These are phyloP conservation scores for Macrostomum lignano DNA, from an alignment of 1,140 invertebrate genomes.

Conservation along the genomic window DNA sequence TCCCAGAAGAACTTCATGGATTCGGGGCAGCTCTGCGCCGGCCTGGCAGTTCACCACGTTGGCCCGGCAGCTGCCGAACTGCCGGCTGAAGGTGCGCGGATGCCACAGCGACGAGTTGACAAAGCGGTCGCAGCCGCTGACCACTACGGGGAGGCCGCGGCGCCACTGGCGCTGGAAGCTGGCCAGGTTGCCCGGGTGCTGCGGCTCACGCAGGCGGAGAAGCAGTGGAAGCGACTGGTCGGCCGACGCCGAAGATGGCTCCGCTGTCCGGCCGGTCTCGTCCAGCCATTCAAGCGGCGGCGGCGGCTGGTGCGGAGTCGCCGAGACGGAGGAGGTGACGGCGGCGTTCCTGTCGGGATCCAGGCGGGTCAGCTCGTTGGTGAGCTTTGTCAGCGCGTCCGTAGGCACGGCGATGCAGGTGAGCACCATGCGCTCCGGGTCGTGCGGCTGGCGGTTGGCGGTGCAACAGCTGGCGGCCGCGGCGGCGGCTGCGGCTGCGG, in stretches of 20 bases:
- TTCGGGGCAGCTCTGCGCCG: slow-evolving; percentile 38
- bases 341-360: too few species aligned
- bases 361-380: too few species aligned
- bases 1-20: slow-evolving; percentile 81
- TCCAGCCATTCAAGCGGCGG: too few species aligned
- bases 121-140: neutral
- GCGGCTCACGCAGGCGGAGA: too few species aligned
- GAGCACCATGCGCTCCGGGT: slow-evolving; percentile 36
- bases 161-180: neutral
- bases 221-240: too few species aligned
- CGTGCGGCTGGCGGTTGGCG: slow-evolving; percentile 36
- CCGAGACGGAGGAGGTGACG: too few species aligned
- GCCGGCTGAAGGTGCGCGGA: slow-evolving; percentile 55
- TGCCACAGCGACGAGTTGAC: slow-evolving; percentile 39
- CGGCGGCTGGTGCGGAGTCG: too few species aligned
- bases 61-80: slow-evolving; percentile 65
- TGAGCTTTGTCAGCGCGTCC: too few species aligned
- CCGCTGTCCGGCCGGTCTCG: too few species aligned
- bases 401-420: too few species aligned
- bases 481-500: slow-evolving; percentile 18
- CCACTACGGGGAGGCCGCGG: neutral
- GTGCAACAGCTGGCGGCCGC: slow-evolving; percentile 43
- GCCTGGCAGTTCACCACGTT: slow-evolving; percentile 71
- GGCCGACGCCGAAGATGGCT: too few species aligned
- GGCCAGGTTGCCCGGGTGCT: too few species aligned